Base-by-base conservation (phyloP, 2,113 vertebrate species). In the Parus major region DNA sequence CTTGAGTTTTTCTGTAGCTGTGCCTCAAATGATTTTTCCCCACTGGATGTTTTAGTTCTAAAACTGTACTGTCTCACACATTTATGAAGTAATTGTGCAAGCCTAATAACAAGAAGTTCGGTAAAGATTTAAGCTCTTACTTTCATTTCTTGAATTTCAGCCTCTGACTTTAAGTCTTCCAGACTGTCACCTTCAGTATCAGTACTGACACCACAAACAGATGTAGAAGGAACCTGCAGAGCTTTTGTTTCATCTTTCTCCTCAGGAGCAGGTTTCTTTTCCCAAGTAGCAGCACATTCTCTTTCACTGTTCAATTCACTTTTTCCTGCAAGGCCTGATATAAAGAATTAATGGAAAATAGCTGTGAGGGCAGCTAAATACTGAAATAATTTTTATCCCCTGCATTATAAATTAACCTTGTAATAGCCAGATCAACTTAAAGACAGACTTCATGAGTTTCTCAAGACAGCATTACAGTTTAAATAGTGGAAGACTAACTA, bases 91-190 rank as follows among this genome's bases (percentile, higher is more conserved):
- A 41, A 49, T 8, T 46, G 23, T 46, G 57, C 15, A 72, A 76
- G 27, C 71, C 79, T 36, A 76, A n/a, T 11, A 17, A n/a, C 17
- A 64, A 66, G 35, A 59, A 39, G 4, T 55, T 65, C 22, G 60
- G 22, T 56, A 24, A 69, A 86, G 17, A 24, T 50, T 82, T 71
- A 73, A 39, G 27, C 63, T 94, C 98, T 95, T 95, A 99, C 99
- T 97, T 98, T 96, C 5, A 46, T 96, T 94, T 98, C 97, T 57
- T 98, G 97, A 49, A 97, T 98, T 96, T 98, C 98, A 93, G 98
- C 85, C 94, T 99, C 99, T 33, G 98, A 97, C 23, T 98, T 98
- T 78, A 98, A 98, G 88, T 98, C 98, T 65, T 99, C 98, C 3
- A 73, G 79, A 88, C 97, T 97, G 63, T 98, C 98, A 35, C 91